phyloP scores from a whole-genome alignment of 2,888 invertebrate species.

The Andrena haemorrhoa region DNA sequence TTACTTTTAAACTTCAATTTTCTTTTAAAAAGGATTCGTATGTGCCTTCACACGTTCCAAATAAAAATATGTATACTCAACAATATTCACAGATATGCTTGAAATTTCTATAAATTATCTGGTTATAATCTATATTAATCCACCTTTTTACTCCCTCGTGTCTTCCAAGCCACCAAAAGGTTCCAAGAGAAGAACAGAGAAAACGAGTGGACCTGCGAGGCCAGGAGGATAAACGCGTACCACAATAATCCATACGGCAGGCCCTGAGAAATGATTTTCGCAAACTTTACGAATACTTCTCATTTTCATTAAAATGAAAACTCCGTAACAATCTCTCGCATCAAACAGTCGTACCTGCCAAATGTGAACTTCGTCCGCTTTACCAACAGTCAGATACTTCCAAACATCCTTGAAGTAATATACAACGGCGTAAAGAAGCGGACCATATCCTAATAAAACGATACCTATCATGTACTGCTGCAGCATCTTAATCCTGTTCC shows the following conservation, averaged over 20 bases:
- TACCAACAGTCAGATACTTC: slow-evolving; percentile 90
- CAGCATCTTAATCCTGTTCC: slow-evolving; percentile 92
- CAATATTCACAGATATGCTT: slow-evolving; percentile 54
- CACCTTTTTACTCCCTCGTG: slow-evolving; percentile 90
- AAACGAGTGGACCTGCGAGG: slow-evolving; percentile 95
- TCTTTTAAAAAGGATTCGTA: slow-evolving; percentile 24
- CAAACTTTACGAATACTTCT: slow-evolving; percentile 7
- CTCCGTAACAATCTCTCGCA: not conserved
- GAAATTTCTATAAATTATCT: slow-evolving; percentile 22
- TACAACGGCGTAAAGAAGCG: slow-evolving; percentile 92
- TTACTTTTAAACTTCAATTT: slow-evolving; percentile 34
- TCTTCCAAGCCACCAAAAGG: slow-evolving; percentile 93
- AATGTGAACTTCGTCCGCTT: slow-evolving; percentile 89
- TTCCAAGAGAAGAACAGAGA: slow-evolving; percentile 94
- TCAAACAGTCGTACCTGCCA: slow-evolving; percentile 90
- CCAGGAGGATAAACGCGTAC: slow-evolving; percentile 95
- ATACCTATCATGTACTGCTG: slow-evolving; percentile 93
- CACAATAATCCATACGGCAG: slow-evolving; percentile 96
- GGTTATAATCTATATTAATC: slow-evolving; percentile 85
- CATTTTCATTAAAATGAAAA: not conserved
- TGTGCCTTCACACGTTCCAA: slow-evolving; percentile 33
- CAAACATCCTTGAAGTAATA: slow-evolving; percentile 95
- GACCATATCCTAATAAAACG: slow-evolving; percentile 91
- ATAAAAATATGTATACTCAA: slow-evolving; percentile 47
- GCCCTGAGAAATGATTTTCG: slow-evolving; percentile 87